These are phyloP conservation scores for Furcula furcula DNA, from an alignment of 2,888 invertebrate genomes.

Conservation along the genomic window DNA sequence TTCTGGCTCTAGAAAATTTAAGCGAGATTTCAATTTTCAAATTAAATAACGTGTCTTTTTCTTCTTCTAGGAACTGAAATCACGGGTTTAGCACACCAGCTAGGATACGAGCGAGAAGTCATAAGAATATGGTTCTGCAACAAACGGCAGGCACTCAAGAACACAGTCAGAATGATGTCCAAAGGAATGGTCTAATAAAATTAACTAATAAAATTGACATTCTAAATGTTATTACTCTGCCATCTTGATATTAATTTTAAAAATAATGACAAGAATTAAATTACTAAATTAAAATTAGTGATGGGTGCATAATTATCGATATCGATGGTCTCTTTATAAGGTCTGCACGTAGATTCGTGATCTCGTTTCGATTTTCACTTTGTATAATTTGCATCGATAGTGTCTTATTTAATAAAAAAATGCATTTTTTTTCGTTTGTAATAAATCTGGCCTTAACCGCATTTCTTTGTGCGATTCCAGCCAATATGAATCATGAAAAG, in stretches of 20 bases:
- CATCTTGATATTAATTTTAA: conserved; percentile 6
- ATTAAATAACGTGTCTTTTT: no score
- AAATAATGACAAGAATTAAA: conserved; percentile 7
- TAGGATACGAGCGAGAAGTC: conserved; percentile 98
- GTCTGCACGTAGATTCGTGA: conserved; percentile 50
- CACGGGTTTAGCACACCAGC: conserved; percentile 95
- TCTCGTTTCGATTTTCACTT: conserved; percentile 45
- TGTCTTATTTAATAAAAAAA: conserved; percentile 43
- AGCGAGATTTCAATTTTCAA: no score
- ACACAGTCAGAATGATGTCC: conserved; percentile 97
- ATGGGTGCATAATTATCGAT: conserved; percentile 41
- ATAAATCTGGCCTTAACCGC: conserved; percentile 63
- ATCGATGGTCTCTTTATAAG: conserved; percentile 44
- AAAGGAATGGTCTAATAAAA: conserved; percentile 87
- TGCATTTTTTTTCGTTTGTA: conserved; percentile 28
- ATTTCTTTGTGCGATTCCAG: conserved; percentile 71
- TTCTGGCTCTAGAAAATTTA: no score
- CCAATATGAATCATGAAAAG: conserved; percentile 60
- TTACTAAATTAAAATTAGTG: conserved; percentile 26
- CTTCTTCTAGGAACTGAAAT: conserved; percentile 99
- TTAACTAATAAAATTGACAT: conserved; percentile 12
- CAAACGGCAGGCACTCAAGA: conserved; percentile 98
- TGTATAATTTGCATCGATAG: conserved; percentile 51
- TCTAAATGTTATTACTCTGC: conserved; percentile 11
- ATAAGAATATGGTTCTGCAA: conserved; percentile 99